Evolutionary conservation across 2,888 invertebrate genomes (phyloP), one percentile per base, ranked within the genome.

Genomic region (Lasioglossum marginatum): DNA sequence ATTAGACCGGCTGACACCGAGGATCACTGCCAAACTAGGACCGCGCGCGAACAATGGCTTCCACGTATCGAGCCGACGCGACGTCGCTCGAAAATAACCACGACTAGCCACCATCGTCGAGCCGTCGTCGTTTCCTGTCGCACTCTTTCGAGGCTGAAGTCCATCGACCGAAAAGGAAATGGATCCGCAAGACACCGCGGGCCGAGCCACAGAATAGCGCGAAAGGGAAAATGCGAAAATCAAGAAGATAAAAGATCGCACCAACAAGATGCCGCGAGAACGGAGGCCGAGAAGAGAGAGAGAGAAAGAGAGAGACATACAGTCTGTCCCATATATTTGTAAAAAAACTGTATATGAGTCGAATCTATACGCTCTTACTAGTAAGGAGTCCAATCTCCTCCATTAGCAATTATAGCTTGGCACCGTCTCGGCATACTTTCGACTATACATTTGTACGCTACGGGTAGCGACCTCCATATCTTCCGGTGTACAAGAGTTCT

Each of bases 21-120:
- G 92, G 91, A 93, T 93, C 92, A 92, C 89, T 91, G 93, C 93
- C 92, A 93, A 93, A 93, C 92, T 93, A 92, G 93, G 93, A 91
- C 91, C 92, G 93, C 88, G 83, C 60, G 27, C 87, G 90, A 93
- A 93, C 93, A 93, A 93, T 93, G 92, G 93, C 91, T 90, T 91
- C 90, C 90, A 88, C 89, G 89, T 87, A 89, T 88, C 89, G 87
- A 66, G 77, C 79, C 79, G 88, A 78, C 89, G 52, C 79, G 88
- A 78, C 89, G 52, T 66, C 8, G 87, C 77, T 88, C 92, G 89
- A 92, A 92, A 92, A 92, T 92, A 92, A 88, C 91, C 87, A 79
- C 88, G 79, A 68, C 68, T n/a, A 37, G 37, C 84, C 86, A 83
- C 86, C 48, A 12, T 5, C 19, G 75, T 74, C 83, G 86, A 52